Evolutionary conservation across 1,140 invertebrate species (phyloP).

Genomic region (Cotesia chilonis): DNA sequence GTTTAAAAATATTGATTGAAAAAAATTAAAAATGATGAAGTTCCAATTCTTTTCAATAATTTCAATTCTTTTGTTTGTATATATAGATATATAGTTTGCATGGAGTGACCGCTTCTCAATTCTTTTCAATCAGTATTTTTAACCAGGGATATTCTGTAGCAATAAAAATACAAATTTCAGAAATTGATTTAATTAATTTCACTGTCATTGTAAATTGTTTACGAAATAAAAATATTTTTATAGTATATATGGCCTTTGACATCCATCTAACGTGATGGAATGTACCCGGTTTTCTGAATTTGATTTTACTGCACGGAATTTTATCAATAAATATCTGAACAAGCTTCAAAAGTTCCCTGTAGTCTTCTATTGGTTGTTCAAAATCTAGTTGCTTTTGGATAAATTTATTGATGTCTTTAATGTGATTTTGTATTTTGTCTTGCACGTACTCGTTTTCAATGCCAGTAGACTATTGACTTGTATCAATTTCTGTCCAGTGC

Average conservation of each 20-base stretch:
- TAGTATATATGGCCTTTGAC: slow-evolving; percentile 54
- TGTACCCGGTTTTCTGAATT: slow-evolving; percentile 52
- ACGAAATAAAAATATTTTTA: slow-evolving; percentile 51
- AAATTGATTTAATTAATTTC: slow-evolving; percentile 35
- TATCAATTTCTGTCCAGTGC: slow-evolving; percentile 34
- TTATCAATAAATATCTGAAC: slow-evolving; percentile 56
- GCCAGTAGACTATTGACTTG: slow-evolving; percentile 8
- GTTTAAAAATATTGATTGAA: too few species aligned
- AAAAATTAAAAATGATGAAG: too few species aligned
- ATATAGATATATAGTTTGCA: too few species aligned
- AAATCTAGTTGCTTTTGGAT: background rate
- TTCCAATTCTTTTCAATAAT: too few species aligned
- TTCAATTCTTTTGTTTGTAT: too few species aligned
- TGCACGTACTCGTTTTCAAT: slow-evolving; percentile 1
- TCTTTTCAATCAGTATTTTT: too few species aligned
- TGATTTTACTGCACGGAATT: slow-evolving; percentile 39
- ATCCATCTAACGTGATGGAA: slow-evolving; percentile 55
- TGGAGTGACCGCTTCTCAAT: too few species aligned
- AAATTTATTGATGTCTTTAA: slow-evolving; percentile 9
- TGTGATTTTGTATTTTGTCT: background rate
- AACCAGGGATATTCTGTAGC: too few species aligned
- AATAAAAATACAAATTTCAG: slow-evolving; percentile 45
- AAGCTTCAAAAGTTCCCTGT: slow-evolving; percentile 56
- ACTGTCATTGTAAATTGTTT: slow-evolving; percentile 43
- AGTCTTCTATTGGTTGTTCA: slow-evolving; percentile 46